Percentiles rank a stretch among this genome's conserved stretches.
phyloP scores from a whole-genome alignment of 2,113 vertebrate species.

The Dermatemys mawii region DNA sequence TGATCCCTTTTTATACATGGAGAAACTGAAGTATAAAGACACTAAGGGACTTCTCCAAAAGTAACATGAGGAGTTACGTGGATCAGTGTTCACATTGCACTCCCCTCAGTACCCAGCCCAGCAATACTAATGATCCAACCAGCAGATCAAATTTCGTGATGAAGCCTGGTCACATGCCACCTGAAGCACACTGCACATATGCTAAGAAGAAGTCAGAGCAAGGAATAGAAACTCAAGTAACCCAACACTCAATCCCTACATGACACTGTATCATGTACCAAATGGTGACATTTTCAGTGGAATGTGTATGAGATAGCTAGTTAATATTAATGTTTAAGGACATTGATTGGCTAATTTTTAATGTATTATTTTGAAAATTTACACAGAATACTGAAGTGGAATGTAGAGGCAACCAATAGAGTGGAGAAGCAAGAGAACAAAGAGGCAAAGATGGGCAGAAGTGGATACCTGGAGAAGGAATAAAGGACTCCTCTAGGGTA shows the following conservation, averaged over 20 bases:
- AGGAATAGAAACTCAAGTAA: background rate
- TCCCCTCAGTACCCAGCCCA: too few relatives aligned
- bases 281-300: background rate
- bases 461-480: fast-evolving
- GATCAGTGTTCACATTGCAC: background rate
- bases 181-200: too few relatives aligned
- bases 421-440: fast-evolving
- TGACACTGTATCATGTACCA: background rate
- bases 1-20: background rate
- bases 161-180: too few relatives aligned
- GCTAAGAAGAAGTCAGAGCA: background rate
- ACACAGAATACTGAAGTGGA: background rate
- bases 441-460: background rate
- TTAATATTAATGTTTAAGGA: background rate
- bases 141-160: too few relatives aligned
- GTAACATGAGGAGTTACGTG: background rate
- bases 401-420: background rate
- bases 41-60: background rate
- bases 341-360: background rate
- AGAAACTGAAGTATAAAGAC: background rate
- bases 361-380: background rate
- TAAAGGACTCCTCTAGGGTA: fast-evolving
- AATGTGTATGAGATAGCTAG: background rate
- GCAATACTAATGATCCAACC: too few relatives aligned
- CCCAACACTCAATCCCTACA: background rate